Conservation (phyloP, 1,140 invertebrate species). For the Arion vulgaris region DNA sequence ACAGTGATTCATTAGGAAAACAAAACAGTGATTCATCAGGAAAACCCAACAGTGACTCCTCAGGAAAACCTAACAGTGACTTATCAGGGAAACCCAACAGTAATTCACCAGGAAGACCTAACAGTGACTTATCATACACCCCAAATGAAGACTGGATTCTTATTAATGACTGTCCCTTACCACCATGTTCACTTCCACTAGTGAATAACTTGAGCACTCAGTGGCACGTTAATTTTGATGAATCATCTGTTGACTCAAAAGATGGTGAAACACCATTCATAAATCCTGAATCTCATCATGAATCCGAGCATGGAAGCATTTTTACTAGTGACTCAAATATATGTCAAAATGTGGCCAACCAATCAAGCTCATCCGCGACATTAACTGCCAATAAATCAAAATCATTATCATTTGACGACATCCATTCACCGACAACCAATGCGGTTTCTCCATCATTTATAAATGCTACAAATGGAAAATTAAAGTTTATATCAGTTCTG, state of each 20-base stretch:
- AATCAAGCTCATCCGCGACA: too few relatives aligned
- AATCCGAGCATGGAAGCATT: neutral
- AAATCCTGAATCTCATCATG: neutral
- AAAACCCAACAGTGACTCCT: too few relatives aligned
- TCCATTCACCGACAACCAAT: too few relatives aligned
- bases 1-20: too few relatives aligned
- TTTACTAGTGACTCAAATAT: neutral
- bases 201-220: neutral
- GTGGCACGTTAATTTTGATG: neutral
- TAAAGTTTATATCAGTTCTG: slow-evolving; percentile 10
- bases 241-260: neutral
- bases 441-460: neutral
- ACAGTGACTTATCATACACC: neutral
- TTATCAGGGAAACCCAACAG: too few relatives aligned
- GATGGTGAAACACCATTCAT: neutral
- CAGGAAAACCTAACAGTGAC: too few relatives aligned
- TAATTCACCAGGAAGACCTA: neutral
- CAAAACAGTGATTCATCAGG: too few relatives aligned
- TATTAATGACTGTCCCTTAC: neutral
- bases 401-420: neutral
- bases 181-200: neutral
- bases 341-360: too few relatives aligned
- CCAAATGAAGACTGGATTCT: slow-evolving; percentile 8
- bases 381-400: neutral
- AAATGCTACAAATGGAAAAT: slow-evolving; percentile 3